Base-by-base conservation (phyloP, 53 echinoderm and acorn worm genomes). In the Antedon mediterranea region DNA sequence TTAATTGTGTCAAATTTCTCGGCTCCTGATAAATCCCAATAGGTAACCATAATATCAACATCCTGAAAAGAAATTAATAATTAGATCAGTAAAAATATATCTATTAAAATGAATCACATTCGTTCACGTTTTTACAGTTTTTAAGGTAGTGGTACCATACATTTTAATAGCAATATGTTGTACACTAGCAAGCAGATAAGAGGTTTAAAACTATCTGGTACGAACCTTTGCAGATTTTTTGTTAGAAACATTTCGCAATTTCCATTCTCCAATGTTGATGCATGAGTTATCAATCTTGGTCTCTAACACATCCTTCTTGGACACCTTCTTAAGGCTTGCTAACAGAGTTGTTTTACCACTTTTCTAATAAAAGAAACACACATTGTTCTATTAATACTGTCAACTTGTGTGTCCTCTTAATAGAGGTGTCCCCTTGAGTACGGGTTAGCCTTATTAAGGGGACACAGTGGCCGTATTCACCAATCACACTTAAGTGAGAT, bases 21-120 rank as follows among this genome's bases (percentile, higher is more conserved):
- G 1, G 86, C 86, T 31, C 92, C 92, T 74, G 89, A 86, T 82
- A 92, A 82, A 75, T 92, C 92, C 92, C 92, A 92, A 3, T 57
- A 57, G 15, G 57, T 57, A 6, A 57, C 23, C 57, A 57, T 23
- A 57, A 57, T 57, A 11, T 57, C 57, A 18, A 57, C 57, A 57
- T 57, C 57, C 57, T 57, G 23, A 8, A 37, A 6, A n/a, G 37
- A 6, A 6, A 37, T 37, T 4, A 37, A 37, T 37, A n/a, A n/a
- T n/a, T n/a, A n/a, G n/a, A n/a, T n/a, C n/a, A n/a, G n/a, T n/a
- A n/a, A n/a, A n/a, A n/a, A n/a, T n/a, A n/a, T n/a, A n/a, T n/a
- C n/a, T n/a, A n/a, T n/a, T n/a, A n/a, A n/a, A n/a, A n/a, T n/a
- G n/a, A n/a, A n/a, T n/a, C n/a, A n/a, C n/a, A n/a, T n/a, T n/a